Percentiles rank a stretch among this genome's conserved stretches.
Conservation (phyloP, 1,140 invertebrate genomes). For the Aphaenogaster rudis region DNA sequence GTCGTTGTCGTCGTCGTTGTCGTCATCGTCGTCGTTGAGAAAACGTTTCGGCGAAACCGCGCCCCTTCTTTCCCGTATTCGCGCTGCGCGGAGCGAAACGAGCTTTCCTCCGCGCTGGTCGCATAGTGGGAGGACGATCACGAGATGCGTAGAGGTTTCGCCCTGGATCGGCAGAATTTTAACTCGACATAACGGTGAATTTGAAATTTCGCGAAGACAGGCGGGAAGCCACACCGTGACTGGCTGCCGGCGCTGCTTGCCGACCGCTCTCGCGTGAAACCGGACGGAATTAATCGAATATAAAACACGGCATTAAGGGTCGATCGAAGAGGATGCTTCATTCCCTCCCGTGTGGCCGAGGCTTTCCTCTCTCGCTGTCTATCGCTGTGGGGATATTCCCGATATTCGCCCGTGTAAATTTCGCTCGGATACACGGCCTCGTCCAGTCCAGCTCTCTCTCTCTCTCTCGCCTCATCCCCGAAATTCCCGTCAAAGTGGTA, state of each 20-base stretch:
- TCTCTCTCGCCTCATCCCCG: background rate
- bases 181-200: constrained; percentile 67
- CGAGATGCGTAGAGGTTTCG: background rate
- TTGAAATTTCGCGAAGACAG: constrained; percentile 62
- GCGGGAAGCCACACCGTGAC: background rate
- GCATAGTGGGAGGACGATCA: background rate
- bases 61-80: background rate
- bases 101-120: background rate
- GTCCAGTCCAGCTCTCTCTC: background rate
- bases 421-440: background rate
- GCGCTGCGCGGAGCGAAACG: background rate
- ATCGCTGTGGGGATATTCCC: background rate
- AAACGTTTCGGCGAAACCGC: background rate
- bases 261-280: constrained; percentile 70
- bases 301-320: constrained; percentile 72
- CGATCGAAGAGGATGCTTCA: constrained; percentile 23
- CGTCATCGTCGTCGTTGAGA: background rate
- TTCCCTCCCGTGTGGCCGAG: background rate
- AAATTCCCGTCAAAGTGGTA: constrained; percentile 8
- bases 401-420: constrained; percentile 47
- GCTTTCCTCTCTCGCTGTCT: background rate
- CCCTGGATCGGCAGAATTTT: constrained; percentile 30
- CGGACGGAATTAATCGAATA: constrained; percentile 76
- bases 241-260: constrained; percentile 1
- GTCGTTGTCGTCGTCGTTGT: no score